Conservation (phyloP, 2,888 invertebrate species). For the Caradrina kadenii region DNA sequence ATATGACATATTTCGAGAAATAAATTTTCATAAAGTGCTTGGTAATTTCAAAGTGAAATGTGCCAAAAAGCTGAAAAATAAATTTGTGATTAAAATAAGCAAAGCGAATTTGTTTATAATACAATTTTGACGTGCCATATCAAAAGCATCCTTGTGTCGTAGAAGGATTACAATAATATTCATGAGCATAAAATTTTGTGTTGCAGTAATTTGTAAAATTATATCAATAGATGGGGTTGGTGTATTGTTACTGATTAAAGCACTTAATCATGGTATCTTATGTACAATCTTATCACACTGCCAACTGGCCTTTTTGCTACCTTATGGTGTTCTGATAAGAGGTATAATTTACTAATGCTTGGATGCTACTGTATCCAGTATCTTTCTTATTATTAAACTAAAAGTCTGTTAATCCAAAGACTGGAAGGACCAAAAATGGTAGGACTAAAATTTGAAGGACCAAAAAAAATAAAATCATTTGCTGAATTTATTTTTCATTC, state of each 20-base stretch:
- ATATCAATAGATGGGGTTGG: conserved; percentile 44
- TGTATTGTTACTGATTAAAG: conserved; percentile 52
- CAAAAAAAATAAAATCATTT: too few species aligned
- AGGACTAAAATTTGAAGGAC: too few species aligned
- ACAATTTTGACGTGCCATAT: conserved; percentile 59
- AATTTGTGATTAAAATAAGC: conserved; percentile 59
- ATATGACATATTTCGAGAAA: conserved; percentile 43
- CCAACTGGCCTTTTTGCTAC: conserved; percentile 32
- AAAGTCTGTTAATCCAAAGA: neutral
- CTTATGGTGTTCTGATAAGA: conserved; percentile 40
- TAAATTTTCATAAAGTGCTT: conserved; percentile 37
- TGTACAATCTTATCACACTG: conserved; percentile 40
- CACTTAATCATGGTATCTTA: conserved; percentile 37
- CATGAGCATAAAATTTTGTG: conserved; percentile 44
- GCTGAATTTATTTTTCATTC: neutral
- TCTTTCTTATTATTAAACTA: neutral
- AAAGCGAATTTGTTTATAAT: conserved; percentile 60
- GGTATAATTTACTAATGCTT: conserved; percentile 1
- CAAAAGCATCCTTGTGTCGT: conserved; percentile 55
- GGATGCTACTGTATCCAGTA: conserved; percentile 10
- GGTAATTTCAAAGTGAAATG: conserved; percentile 47
- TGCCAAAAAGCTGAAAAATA: conserved; percentile 63
- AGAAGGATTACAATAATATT: conserved; percentile 45
- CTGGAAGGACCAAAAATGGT: neutral
- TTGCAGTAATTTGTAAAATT: conserved; percentile 46